Evolutionary conservation across 2,797 vertebrate genomes (phyloP).

Genomic region (Parauchenoglanis punctatus): DNA sequence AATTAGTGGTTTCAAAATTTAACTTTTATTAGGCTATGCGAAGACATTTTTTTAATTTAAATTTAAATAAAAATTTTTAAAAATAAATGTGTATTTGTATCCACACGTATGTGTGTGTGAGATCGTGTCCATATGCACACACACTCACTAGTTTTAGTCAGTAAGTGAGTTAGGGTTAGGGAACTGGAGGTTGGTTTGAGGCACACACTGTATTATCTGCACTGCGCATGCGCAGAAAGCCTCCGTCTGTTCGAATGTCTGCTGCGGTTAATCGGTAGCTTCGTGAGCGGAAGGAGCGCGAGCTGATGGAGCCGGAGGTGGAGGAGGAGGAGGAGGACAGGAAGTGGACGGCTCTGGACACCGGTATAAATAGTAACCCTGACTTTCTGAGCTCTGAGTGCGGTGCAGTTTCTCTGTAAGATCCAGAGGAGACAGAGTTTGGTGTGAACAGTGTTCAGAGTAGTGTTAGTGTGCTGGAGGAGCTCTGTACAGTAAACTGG

Average conservation of each 20-base stretch:
- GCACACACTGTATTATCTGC: background rate
- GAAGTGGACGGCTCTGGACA: slow-evolving; percentile 29
- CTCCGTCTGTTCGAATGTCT: background rate
- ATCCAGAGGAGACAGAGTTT: too few relatives aligned
- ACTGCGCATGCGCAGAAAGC: background rate
- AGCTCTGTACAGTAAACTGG: too few relatives aligned
- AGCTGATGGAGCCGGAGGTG: slow-evolving; percentile 36
- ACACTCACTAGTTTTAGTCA: too few relatives aligned
- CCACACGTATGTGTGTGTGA: too few relatives aligned
- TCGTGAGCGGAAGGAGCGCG: too few relatives aligned
- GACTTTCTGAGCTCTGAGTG: background rate
- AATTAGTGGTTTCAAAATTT: background rate
- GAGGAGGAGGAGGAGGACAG: slow-evolving; percentile 28
- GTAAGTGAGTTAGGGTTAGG: too few relatives aligned
- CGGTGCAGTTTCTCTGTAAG: background rate
- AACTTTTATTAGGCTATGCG: too few relatives aligned
- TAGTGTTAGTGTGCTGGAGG: background rate
- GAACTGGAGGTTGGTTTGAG: background rate
- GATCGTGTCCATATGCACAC: too few relatives aligned
- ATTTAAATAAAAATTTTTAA: too few relatives aligned
- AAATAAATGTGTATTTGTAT: too few relatives aligned
- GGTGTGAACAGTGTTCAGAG: too few relatives aligned
- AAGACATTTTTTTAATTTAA: too few relatives aligned
- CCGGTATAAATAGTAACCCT: background rate
- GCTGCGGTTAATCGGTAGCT: background rate